phyloP scores from a whole-genome alignment of 2,888 invertebrate genomes.

The Drosophila paramelanica region DNA sequence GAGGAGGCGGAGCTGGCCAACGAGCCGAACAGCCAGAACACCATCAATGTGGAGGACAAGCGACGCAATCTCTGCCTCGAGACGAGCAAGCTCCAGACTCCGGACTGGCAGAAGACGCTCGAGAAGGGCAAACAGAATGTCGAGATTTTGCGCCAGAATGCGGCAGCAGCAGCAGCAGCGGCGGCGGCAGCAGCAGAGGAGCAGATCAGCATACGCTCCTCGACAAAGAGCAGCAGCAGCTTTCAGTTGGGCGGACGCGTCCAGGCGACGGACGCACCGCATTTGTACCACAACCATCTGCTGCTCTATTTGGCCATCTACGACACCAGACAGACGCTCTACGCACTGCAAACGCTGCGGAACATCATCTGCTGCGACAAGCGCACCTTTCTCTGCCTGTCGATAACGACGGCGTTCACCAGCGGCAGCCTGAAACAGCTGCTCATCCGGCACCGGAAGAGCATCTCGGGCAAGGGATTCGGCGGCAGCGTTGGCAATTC shows the following conservation, averaged over 20 bases:
- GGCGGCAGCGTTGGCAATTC: constrained; percentile 87
- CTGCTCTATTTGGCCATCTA: constrained; percentile 92
- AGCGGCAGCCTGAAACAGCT: constrained; percentile 85
- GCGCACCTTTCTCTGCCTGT: constrained; percentile 90
- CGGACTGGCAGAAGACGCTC: constrained; percentile 83
- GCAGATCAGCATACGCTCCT: constrained; percentile 65
- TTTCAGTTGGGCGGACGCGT: no score
- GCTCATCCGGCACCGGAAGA: constrained; percentile 89
- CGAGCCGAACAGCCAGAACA: constrained; percentile 50
- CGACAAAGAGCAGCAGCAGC: constrained; percentile 62
- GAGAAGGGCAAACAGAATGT: constrained; percentile 85
- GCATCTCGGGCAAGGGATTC: constrained; percentile 90
- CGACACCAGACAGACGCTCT: constrained; percentile 90
- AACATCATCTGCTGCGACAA: constrained; percentile 90
- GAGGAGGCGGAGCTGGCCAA: constrained; percentile 75
- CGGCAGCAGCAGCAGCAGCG: constrained; percentile 61
- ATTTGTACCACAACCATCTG: constrained; percentile 92
- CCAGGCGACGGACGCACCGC: constrained; percentile 57
- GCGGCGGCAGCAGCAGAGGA: constrained; percentile 68
- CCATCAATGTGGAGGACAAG: constrained; percentile 84
- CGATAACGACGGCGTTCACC: constrained; percentile 90
- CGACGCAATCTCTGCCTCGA: constrained; percentile 80
- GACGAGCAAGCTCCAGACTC: constrained; percentile 71
- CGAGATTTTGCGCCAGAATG: constrained; percentile 84
- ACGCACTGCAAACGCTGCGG: constrained; percentile 90